phyloP scores from a whole-genome alignment of 2,113 vertebrate species.

The Podarcis muralis region DNA sequence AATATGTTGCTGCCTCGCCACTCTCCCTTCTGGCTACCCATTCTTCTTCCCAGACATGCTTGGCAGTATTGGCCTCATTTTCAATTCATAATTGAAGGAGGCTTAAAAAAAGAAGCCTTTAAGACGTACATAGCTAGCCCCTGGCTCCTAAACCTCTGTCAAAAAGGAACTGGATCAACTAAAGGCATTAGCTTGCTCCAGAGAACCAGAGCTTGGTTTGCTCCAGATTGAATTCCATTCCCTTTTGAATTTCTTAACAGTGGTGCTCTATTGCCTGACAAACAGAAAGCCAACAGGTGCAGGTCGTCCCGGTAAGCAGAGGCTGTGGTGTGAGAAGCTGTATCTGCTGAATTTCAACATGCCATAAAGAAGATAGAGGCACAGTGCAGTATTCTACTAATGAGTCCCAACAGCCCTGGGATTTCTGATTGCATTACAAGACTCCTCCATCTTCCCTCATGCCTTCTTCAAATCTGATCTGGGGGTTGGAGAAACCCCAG shows the following conservation, averaged over 20 bases:
- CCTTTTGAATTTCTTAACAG: background rate
- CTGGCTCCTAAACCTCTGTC: background rate
- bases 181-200: background rate
- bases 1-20: background rate
- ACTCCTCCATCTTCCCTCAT: no score
- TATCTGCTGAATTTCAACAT: background rate
- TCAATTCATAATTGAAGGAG: slow-evolving; percentile 4
- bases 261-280: background rate
- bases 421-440: no score
- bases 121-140: slow-evolving; percentile 12
- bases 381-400: background rate
- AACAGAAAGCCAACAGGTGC: background rate
- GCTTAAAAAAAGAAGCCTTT: slow-evolving; percentile 22
- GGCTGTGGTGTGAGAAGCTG: no score
- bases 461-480: no score
- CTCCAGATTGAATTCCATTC: background rate
- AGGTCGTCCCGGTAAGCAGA: background rate
- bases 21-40: slow-evolving; percentile 19
- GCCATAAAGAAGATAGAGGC: no score
- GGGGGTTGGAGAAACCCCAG: no score
- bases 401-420: no score
- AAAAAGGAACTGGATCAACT: background rate
- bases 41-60: slow-evolving; percentile 36
- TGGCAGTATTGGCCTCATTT: background rate
- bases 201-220: background rate